Evolutionary conservation across 2,888 invertebrate genomes (phyloP), one percentile per base, ranked within the genome.

Genomic region (Apoda limacodes): DNA sequence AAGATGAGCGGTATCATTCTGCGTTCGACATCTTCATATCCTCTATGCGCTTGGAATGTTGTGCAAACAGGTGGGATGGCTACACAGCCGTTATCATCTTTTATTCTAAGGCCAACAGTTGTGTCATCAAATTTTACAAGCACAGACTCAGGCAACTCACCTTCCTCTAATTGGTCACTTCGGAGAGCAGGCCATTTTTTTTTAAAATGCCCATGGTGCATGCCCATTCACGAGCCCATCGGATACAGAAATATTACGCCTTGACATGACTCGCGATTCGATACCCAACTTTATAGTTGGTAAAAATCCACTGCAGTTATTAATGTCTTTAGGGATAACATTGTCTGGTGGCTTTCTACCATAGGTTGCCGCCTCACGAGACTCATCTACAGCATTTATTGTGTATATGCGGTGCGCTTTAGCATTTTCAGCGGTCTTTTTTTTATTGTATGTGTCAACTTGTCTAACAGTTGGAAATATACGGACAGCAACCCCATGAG

Each of bases 391-490:
- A 9, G 50, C 42, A 10, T 35, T 37, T 10, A 52, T 42, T 2
- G 7, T 31, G 23, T 45, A 43, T 0, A 31, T 24, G 6, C 25
- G 30, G 22, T 35, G 13, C 3, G 9, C 1, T n/a, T 25, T 30
- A 9, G 30, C 11, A 32, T 39, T 37, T 27, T 15, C 12, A 3
- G 5, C 12, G 15, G 15, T 41, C 29, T 48, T 48, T 36, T 34
- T 36, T 5, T 33, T 20, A 17, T 45, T 49, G 22, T 49, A 50
- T 9, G 19, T 25, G 28, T 49, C 45, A 19, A 52, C 44, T 35
- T 45, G 43, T 28, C 27, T 48, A 1, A 47, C 31, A 0, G 50
- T 50, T 1, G 52, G 49, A 14, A 43, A 50, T 10, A 52, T 50
- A 2, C 47, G 35, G 1, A 49, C 44, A n/a, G 34, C 43, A 7